Conservation (phyloP, 2,888 invertebrate species). For the Ophioninae sp. region DNA sequence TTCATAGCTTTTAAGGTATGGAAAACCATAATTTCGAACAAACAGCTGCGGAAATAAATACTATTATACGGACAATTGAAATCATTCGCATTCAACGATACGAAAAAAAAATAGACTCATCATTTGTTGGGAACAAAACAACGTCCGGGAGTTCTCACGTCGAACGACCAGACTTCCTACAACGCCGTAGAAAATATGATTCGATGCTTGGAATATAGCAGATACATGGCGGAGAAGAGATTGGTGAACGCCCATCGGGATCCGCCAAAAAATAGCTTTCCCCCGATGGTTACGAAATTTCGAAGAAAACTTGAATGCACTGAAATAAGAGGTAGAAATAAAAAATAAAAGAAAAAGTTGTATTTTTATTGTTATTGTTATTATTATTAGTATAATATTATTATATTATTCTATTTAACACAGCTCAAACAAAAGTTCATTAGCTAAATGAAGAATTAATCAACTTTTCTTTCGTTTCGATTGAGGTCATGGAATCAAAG, state of each 20-base stretch:
- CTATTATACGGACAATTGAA: not conserved
- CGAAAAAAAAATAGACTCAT: constrained; percentile 67
- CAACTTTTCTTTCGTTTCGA: too few relatives aligned
- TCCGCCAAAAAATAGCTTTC: constrained; percentile 26
- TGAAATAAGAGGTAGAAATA: not conserved
- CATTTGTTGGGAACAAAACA: constrained; percentile 71
- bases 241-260: constrained; percentile 10
- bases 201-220: constrained; percentile 69
- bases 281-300: constrained; percentile 60
- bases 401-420: too few relatives aligned
- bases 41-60: not conserved
- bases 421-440: too few relatives aligned
- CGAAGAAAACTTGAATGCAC: constrained; percentile 12
- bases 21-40: not conserved
- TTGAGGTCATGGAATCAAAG: too few relatives aligned
- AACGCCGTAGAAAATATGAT: constrained; percentile 72
- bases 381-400: too few relatives aligned
- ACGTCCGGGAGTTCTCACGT: constrained; percentile 70
- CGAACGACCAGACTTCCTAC: constrained; percentile 67
- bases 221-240: constrained; percentile 53
- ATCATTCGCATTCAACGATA: not conserved
- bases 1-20: constrained; percentile 74
- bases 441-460: too few relatives aligned
- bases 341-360: not conserved
- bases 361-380: too few relatives aligned